Evolutionary conservation across 2,888 invertebrate genomes (phyloP).

Genomic region (Teinopalpus imperialis): DNA sequence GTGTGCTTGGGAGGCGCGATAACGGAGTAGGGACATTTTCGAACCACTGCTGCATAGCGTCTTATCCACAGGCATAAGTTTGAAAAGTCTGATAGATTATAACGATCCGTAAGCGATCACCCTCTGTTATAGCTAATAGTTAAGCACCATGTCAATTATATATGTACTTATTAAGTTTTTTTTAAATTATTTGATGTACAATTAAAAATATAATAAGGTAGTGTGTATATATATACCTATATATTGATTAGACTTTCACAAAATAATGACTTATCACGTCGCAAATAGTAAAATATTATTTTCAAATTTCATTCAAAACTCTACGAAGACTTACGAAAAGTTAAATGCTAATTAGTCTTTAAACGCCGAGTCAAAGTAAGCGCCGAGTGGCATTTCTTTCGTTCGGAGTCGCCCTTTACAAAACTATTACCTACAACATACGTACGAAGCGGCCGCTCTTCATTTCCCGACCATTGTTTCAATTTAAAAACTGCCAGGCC

Average conservation of each 20-base stretch:
- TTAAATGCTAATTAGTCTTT: constrained; percentile 19
- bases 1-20: neutral
- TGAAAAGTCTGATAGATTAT: too few relatives aligned
- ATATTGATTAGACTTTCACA: too few relatives aligned
- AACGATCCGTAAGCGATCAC: too few relatives aligned
- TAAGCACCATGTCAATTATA: too few relatives aligned
- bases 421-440: constrained; percentile 27
- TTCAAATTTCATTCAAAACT: constrained; percentile 3
- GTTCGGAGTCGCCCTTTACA: constrained; percentile 8
- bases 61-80: neutral
- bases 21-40: neutral
- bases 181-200: too few relatives aligned
- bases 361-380: constrained; percentile 10
- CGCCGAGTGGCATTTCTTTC: constrained; percentile 13
- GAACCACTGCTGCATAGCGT: neutral
- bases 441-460: constrained; percentile 36
- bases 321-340: neutral
- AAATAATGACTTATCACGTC: too few relatives aligned
- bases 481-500: constrained; percentile 50
- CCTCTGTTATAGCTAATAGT: too few relatives aligned
- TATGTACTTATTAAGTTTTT: too few relatives aligned
- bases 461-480: constrained; percentile 64
- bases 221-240: too few relatives aligned
- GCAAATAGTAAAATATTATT: too few relatives aligned
- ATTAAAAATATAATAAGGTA: too few relatives aligned